phyloP scores from a whole-genome alignment of 2,113 vertebrate species.

The Trochalopteron elliotii region DNA sequence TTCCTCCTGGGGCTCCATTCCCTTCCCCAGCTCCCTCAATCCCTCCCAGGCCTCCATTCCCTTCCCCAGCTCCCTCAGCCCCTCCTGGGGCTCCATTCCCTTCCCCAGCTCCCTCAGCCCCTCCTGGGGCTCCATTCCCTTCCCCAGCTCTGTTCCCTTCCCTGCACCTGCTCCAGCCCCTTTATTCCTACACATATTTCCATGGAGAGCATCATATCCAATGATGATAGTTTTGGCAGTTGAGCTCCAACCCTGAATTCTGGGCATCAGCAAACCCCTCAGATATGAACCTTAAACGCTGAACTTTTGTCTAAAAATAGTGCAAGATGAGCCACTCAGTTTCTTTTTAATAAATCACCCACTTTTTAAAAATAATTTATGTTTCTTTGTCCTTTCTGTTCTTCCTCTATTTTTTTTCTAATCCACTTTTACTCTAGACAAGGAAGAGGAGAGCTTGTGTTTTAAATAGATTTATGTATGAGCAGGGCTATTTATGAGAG shows the following conservation, averaged over 20 bases:
- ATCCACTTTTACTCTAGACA: neutral
- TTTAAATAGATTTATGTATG: neutral
- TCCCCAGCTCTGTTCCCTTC: neutral
- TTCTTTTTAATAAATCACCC: neutral
- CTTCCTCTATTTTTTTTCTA: neutral
- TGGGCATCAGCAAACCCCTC: neutral
- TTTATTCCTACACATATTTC: neutral
- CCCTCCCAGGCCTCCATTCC: fast-evolving
- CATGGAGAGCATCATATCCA: too few relatives aligned
- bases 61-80: neutral
- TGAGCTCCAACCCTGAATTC: neutral
- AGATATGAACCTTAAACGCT: neutral
- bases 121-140: neutral
- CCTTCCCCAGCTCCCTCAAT: neutral
- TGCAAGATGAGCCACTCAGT: neutral
- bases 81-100: neutral
- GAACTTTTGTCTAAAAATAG: neutral
- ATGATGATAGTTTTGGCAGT: neutral
- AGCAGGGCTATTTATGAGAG: neutral
- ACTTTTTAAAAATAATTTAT: neutral
- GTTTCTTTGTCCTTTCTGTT: neutral
- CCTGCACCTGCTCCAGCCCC: fast-evolving
- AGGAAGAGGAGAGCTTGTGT: neutral
- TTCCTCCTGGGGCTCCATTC: too few relatives aligned
- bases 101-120: neutral